phyloP scores from a whole-genome alignment of 2,113 vertebrate species.

The Ophiodon elongatus region DNA sequence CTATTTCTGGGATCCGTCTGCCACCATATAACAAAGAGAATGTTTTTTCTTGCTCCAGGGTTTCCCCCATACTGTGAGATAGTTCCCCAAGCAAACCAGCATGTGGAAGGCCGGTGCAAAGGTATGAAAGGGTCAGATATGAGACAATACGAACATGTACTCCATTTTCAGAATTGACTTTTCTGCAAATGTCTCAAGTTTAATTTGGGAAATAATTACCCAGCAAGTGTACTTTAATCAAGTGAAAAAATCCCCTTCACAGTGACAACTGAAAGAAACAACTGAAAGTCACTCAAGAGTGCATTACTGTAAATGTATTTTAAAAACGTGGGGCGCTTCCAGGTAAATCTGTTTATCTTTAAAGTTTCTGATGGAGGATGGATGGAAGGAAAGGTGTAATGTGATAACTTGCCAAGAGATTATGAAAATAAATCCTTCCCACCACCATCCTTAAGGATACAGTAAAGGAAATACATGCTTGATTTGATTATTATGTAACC shows the following conservation, averaged over 20 bases:
- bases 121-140: constrained; percentile 13
- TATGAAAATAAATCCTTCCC: constrained; percentile 53
- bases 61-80: constrained; percentile 4
- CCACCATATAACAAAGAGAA: background rate
- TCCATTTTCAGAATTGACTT: constrained; percentile 1
- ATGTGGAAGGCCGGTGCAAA: constrained; percentile 26
- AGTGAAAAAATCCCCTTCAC: constrained; percentile 26
- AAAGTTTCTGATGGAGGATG: constrained; percentile 38
- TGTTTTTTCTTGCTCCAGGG: background rate
- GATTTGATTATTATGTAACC: constrained; percentile 63
- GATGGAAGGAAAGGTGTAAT: constrained; percentile 46
- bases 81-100: background rate
- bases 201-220: constrained; percentile 6
- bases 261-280: constrained; percentile 26
- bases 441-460: constrained; percentile 43
- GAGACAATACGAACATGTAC: background rate
- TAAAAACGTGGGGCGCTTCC: constrained; percentile 15
- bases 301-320: constrained; percentile 46
- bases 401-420: constrained; percentile 41
- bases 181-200: background rate
- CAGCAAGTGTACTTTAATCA: background rate
- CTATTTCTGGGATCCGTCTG: constrained; percentile 9
- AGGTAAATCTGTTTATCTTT: constrained; percentile 53
- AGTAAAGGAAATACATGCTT: constrained; percentile 43
- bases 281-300: constrained; percentile 27